phyloP scores from a whole-genome alignment of 1,140 invertebrate genomes.

The Eumaeus atala region DNA sequence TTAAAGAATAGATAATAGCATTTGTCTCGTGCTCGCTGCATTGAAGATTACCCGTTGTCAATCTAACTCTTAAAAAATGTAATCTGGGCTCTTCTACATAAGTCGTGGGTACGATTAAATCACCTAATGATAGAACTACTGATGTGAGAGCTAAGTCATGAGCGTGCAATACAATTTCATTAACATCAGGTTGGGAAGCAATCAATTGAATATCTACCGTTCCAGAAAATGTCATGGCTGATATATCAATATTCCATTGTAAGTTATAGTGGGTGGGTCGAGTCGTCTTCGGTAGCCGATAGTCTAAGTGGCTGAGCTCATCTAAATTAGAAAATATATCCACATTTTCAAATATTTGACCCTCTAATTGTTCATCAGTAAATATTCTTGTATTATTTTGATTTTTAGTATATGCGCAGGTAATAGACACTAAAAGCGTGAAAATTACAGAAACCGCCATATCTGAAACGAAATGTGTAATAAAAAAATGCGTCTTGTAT shows the following conservation, averaged over 20 bases:
- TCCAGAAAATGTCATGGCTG: conserved; percentile 72
- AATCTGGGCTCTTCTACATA: conserved; percentile 20
- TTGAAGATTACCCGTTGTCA: conserved; percentile 33
- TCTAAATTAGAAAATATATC: conserved; percentile 19
- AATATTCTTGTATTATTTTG: conserved; percentile 35
- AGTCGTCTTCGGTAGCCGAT: conserved; percentile 76
- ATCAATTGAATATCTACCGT: conserved; percentile 71
- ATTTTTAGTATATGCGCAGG: not conserved
- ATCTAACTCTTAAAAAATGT: conserved; percentile 35
- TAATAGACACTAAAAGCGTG: too few species aligned
- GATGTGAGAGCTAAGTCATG: conserved; percentile 68
- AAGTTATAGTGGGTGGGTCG: conserved; percentile 76
- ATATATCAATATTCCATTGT: conserved; percentile 37
- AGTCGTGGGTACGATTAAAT: conserved; percentile 14
- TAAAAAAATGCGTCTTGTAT: too few species aligned
- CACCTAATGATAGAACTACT: conserved; percentile 40
- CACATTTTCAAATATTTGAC: conserved; percentile 43
- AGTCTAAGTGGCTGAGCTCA: conserved; percentile 22
- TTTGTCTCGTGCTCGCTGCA: conserved; percentile 23
- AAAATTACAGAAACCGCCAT: too few species aligned
- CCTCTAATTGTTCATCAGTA: conserved; percentile 43
- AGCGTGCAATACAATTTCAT: conserved; percentile 75
- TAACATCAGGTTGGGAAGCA: conserved; percentile 42
- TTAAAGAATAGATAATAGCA: conserved; percentile 50
- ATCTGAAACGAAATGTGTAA: too few species aligned